Base-by-base conservation (phyloP, 1,140 invertebrate genomes). In the Drosophila mayri region DNA sequence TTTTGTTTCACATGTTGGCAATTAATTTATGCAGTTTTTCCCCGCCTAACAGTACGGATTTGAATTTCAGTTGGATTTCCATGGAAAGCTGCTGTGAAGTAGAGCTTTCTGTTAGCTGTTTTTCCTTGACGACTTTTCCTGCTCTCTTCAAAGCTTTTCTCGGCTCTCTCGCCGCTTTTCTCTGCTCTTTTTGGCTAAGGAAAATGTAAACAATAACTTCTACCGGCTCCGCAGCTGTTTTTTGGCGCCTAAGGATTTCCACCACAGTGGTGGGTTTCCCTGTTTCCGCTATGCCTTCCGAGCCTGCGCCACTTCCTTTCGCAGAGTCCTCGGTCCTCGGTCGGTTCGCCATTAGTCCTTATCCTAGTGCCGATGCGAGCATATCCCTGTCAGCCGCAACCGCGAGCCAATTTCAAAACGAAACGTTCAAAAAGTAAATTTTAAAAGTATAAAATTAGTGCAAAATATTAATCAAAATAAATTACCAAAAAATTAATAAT, bases 351-450 rank as follows among this genome's bases (percentile, higher is more conserved):
- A 32, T 81, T 62, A 88, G 85, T 88, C 85, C 81, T 85, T 81
- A 78, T 85, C 79, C 70, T 61, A 75, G 66, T 81, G 85, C 85
- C 85, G 78, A 79, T 52, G 85, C 77, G 78, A 76, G 61, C 81
- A 74, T 79, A 85, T 75, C 68, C 77, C 64, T 70, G 55, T 32
- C 54, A 47, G 40, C 14, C 47, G 67, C 60, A 41, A 18, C 12
- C 66, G 66, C 70, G 70, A 49, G 20, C 22, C 41, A 50, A 30
- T 60, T 60, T 72, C 14, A 37, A 70, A 71, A 38, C 44, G 9
- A n/a, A 50, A 10, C 52, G 44, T 16, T 68, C 30, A 14, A 65
- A 65, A 64, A 66, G 18, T 25, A 18, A 38, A 37, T 63, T 54
- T 18, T 10, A 44, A 43, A 37, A 18, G 9, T 44, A 30, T 18